phyloP scores from a whole-genome alignment of 2,888 invertebrate species.

The Autographa pulchrina region DNA sequence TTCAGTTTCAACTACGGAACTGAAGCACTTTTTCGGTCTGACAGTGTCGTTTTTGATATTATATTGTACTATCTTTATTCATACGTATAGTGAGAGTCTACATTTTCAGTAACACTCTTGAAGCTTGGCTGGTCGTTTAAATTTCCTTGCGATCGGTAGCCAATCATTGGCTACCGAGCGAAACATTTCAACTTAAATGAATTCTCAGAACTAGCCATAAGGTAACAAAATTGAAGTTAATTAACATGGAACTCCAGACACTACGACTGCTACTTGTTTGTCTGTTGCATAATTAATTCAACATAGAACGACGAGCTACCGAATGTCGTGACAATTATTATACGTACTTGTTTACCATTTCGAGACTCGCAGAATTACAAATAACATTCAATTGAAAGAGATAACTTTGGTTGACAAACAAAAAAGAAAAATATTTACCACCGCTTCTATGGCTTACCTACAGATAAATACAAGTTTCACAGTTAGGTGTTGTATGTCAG shows the following conservation, averaged over 20 bases:
- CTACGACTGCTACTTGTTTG: conserved; percentile 68
- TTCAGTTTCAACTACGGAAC: conserved; percentile 60
- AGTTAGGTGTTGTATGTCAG: background rate
- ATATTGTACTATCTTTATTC: conserved; percentile 50
- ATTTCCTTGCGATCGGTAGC: conserved; percentile 21
- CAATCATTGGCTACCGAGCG: conserved; percentile 15
- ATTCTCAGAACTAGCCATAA: conserved; percentile 37
- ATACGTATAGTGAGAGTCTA: conserved; percentile 32
- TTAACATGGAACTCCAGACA: conserved; percentile 71
- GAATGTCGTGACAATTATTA: conserved; percentile 50
- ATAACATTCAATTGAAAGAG: background rate
- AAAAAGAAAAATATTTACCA: background rate
- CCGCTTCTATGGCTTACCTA: background rate
- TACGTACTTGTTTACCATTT: conserved; percentile 16
- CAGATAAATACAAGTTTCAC: background rate
- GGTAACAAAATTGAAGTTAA: conserved; percentile 66
- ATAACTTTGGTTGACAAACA: background rate
- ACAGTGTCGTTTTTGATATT: conserved; percentile 62
- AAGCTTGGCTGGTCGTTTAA: conserved; percentile 17
- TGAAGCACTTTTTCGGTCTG: conserved; percentile 58
- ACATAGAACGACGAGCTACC: conserved; percentile 50
- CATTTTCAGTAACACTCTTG: conserved; percentile 10
- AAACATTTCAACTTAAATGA: conserved; percentile 17
- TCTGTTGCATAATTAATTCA: conserved; percentile 76
- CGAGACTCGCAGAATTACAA: background rate